Conservation (phyloP, 2,113 vertebrate species). For the Hippoglossus stenolepis region DNA sequence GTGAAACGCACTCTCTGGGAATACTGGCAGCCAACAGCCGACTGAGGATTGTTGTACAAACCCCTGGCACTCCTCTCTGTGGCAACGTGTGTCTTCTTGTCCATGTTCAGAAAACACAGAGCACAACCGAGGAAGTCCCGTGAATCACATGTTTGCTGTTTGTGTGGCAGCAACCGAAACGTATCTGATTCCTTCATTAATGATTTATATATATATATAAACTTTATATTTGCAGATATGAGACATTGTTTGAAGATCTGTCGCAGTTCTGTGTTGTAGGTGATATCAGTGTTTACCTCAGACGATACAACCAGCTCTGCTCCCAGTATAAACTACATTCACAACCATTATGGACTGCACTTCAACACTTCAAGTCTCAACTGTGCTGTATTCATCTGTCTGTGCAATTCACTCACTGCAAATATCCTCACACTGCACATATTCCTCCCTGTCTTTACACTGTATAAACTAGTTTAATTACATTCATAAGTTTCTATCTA, state of each 20-base stretch:
- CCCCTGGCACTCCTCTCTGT: constrained; percentile 57
- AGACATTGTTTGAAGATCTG: not conserved
- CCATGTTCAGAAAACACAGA: constrained; percentile 2
- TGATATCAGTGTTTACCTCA: not conserved
- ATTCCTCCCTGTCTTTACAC: no score
- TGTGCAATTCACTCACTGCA: no score
- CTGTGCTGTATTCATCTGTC: no score
- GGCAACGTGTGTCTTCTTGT: constrained; percentile 38
- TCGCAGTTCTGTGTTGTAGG: not conserved
- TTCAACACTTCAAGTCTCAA: no score
- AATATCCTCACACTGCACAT: no score
- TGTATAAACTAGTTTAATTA: no score
- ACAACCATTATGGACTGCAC: no score
- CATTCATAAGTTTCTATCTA: no score
- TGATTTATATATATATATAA: no score
- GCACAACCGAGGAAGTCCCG: constrained; percentile 58
- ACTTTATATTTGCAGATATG: not conserved
- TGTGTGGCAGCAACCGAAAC: not conserved
- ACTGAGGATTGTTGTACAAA: constrained; percentile 2
- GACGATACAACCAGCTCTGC: no score
- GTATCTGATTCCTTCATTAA: not conserved
- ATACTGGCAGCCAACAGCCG: not conserved
- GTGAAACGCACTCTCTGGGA: constrained; percentile 20
- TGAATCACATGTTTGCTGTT: constrained; percentile 18
- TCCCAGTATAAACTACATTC: no score